phyloP scores from a whole-genome alignment of 2,797 vertebrate genomes.

The Emydoidea blandingii region DNA sequence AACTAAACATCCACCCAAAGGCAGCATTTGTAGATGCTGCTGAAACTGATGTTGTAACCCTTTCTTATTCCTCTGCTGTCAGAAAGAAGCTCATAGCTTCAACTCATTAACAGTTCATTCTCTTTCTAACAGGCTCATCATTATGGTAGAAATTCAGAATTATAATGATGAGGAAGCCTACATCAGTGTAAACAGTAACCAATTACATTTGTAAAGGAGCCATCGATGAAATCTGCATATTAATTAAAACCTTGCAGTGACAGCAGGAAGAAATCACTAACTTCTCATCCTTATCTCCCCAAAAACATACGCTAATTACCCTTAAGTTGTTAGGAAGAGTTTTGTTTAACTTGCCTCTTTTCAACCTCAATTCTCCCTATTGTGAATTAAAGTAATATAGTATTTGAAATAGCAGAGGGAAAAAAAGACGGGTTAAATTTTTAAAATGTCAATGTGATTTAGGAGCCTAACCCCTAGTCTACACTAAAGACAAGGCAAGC shows the following conservation, averaged over 20 bases:
- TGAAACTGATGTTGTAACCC: not conserved
- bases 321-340: not conserved
- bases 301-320: not conserved
- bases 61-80: not conserved
- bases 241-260: conserved; percentile 31
- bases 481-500: not conserved
- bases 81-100: conserved; percentile 15
- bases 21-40: not conserved
- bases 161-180: not conserved
- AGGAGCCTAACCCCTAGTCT: not conserved
- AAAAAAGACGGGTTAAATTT: not conserved
- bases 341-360: not conserved
- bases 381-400: not conserved
- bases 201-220: conserved; percentile 16
- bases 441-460: not conserved
- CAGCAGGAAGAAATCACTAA: conserved; percentile 23
- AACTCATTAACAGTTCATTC: not conserved
- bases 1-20: conserved; percentile 4
- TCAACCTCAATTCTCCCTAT: not conserved
- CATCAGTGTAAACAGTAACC: not conserved
- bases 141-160: not conserved
- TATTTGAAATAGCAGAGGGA: not conserved
- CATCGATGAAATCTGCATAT: not conserved
- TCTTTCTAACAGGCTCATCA: not conserved
- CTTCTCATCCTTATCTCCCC: not conserved